Percentiles rank a stretch among this genome's conserved stretches.
Evolutionary conservation across 2,113 vertebrate genomes (phyloP).

Genomic region (Aythya baeri): DNA sequence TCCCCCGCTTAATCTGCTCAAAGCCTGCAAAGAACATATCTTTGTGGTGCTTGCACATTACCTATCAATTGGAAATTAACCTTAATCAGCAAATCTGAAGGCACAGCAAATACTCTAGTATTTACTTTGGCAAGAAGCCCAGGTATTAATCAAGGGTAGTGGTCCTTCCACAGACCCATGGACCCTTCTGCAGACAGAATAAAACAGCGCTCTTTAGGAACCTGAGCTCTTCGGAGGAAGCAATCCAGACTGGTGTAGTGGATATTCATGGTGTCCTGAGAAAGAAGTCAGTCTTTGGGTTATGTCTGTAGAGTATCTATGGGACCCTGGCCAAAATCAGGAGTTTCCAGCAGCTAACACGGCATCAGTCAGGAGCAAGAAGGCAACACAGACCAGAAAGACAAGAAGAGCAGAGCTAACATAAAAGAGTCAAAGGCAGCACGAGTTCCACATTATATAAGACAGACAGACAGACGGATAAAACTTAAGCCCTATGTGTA

Average conservation of each 20-base stretch:
- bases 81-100: slow-evolving; percentile 54
- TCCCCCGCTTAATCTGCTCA: slow-evolving; percentile 13
- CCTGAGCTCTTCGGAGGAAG: not conserved
- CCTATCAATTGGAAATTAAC: slow-evolving; percentile 34
- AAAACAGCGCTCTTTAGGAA: slow-evolving; percentile 3
- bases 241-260: not conserved
- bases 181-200: not conserved
- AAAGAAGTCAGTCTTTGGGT: not conserved
- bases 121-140: slow-evolving; percentile 22
- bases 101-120: slow-evolving; percentile 12
- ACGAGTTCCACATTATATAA: not conserved
- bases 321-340: not conserved
- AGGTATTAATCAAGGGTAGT: slow-evolving; percentile 8
- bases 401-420: not conserved
- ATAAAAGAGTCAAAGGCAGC: not conserved
- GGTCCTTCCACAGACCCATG: not conserved
- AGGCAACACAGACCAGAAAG: not conserved
- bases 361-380: not conserved
- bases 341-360: not conserved
- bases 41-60: slow-evolving; percentile 35
- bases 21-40: not conserved
- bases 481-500: not conserved
- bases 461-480: not conserved
- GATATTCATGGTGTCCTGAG: not conserved
- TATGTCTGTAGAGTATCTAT: not conserved